Percentiles rank a stretch among this genome's conserved stretches.
Evolutionary conservation across 1,140 invertebrate genomes (phyloP).

Genomic region (Diorhabda elongata): DNA sequence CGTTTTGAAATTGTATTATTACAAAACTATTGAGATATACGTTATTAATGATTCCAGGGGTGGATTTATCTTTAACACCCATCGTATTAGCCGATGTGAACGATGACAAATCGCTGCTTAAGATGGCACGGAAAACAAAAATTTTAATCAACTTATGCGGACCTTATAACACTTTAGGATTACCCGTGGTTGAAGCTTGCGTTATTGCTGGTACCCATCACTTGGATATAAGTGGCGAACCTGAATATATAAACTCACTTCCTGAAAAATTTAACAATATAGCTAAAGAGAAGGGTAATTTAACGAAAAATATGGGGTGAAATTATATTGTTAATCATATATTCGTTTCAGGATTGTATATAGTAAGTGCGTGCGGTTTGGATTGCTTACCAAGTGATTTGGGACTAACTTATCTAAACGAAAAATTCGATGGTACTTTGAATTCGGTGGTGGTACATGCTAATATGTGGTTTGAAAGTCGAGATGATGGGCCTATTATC

Average conservation of each 20-base stretch:
- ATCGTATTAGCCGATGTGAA: constrained; percentile 74
- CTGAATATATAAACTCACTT: constrained; percentile 72
- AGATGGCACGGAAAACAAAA: constrained; percentile 70
- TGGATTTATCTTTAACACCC: constrained; percentile 58
- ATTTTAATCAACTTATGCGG: constrained; percentile 83
- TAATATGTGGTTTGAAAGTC: constrained; percentile 40
- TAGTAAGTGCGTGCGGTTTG: constrained; percentile 87
- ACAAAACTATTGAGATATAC: too few relatives aligned
- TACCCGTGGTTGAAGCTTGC: constrained; percentile 84
- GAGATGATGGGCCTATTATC: constrained; percentile 42
- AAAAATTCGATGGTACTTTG: constrained; percentile 68
- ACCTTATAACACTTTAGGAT: constrained; percentile 84
- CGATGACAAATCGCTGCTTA: constrained; percentile 63
- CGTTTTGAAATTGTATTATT: too few relatives aligned
- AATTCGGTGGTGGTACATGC: constrained; percentile 76
- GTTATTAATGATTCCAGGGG: constrained; percentile 45
- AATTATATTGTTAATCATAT: too few relatives aligned
- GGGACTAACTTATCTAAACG: constrained; percentile 68
- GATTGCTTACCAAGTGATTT: constrained; percentile 85
- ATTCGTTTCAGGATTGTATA: constrained; percentile 57
- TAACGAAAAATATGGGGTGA: neutral
- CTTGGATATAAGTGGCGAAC: constrained; percentile 88
- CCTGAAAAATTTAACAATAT: constrained; percentile 70
- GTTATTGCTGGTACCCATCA: constrained; percentile 76
- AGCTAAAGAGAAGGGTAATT: constrained; percentile 65